Base-by-base conservation (phyloP, 2,888 invertebrate genomes). In the Caenorhabditis parvicauda region DNA sequence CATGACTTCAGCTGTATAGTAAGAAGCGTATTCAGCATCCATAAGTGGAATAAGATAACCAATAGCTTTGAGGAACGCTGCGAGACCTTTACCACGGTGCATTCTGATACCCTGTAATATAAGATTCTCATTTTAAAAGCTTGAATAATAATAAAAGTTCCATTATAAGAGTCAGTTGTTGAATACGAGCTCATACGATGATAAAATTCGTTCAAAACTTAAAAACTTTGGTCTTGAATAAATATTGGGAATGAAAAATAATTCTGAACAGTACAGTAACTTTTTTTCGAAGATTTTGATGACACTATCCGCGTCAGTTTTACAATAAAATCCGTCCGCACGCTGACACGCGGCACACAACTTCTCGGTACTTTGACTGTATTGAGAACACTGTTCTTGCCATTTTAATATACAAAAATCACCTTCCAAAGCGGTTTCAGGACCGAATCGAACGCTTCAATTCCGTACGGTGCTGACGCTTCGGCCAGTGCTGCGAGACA, bases 1-100 rank as follows among this genome's bases (percentile, higher is more conserved):
- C 94, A 94, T 94, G 82, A 95, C 98, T 88, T 99, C 98, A 74
- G 95, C 87, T 1, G 98, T 99, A 82, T 99, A 98, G 83, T 98
- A 98, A 83, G 95, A 96, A 0, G 98, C 98, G 81, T 98, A 99
- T 84, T 99, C 98, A 25, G 78, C 74, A 58, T 99, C 98, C 98
- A 99, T 99, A 63, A 99, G 87, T 0, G 98, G 98, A 75, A 99
- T 99, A 49, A 99, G 86, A 82, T 96, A 98, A 66, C 98, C 98
- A 82, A 99, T 98, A 45, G 98, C 98, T 83, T 99, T 98, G 61
- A 98, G 85, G 84, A 98, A 98, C n/a, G 96, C 96, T 60, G 96
- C 96, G 71, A 98, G 85, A 84, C 96, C 95, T 86, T 94, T 88
- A 73, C 88, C 88, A 77, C 87, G 82, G 80, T 88, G 87, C 54